Conservation (phyloP, 2,797 vertebrate species). For the Amniataba percoides region DNA sequence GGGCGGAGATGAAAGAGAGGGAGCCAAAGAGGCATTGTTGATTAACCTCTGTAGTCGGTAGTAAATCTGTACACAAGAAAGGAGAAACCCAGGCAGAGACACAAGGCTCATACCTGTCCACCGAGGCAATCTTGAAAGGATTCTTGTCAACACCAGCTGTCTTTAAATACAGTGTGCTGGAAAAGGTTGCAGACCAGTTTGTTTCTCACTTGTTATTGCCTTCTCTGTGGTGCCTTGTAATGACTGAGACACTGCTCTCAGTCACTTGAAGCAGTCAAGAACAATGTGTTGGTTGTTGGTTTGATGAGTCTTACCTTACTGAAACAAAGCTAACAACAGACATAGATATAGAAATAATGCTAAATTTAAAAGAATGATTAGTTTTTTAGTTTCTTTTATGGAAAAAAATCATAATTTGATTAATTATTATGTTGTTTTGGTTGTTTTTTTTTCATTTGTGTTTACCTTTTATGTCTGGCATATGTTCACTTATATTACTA, state of each 20-base stretch:
- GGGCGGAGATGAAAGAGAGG: slow-evolving; percentile 73
- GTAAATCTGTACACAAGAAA: slow-evolving; percentile 73
- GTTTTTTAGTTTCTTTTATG: not conserved
- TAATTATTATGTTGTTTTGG: too few species aligned
- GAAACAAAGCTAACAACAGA: not conserved
- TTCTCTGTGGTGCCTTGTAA: slow-evolving; percentile 48
- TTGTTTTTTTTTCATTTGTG: too few species aligned
- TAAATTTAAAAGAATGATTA: not conserved
- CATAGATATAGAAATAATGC: not conserved
- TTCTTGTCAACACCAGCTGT: slow-evolving; percentile 72
- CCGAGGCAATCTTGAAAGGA: slow-evolving; percentile 66
- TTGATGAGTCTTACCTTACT: not conserved
- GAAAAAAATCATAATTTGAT: too few species aligned
- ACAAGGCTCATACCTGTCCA: slow-evolving; percentile 65
- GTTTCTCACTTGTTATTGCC: slow-evolving; percentile 65
- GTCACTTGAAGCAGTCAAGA: slow-evolving; percentile 12
- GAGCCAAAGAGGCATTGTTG: slow-evolving; percentile 71
- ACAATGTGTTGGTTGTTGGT: not conserved
- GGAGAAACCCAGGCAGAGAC: slow-evolving; percentile 52
- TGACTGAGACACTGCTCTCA: slow-evolving; percentile 24
- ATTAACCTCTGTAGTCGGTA: slow-evolving; percentile 76
- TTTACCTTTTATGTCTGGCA: not conserved
- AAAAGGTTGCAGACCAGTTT: slow-evolving; percentile 59
- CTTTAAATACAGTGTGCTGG: slow-evolving; percentile 62
- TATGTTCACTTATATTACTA: not conserved